Evolutionary conservation across 2,113 vertebrate genomes (phyloP), one percentile per base, ranked within the genome.

Genomic region (Cardinalis cardinalis): DNA sequence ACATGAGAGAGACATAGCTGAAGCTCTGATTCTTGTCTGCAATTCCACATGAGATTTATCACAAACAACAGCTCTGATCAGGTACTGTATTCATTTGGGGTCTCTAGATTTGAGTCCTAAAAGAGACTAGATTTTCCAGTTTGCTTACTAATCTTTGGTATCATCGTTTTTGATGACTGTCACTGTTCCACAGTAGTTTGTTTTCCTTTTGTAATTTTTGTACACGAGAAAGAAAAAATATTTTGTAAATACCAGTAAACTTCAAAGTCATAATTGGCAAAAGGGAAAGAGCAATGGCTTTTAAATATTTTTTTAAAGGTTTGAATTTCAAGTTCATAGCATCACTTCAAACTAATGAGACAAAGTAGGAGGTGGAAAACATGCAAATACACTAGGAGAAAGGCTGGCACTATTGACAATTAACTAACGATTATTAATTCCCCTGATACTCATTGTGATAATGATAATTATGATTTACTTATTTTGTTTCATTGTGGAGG

Each of bases 381-480:
- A 89, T 61, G 53, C 40, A 93, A 94, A 95, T 75, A 10, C 29
- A 69, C 34, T 58, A 79, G 53, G 11, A 89, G 26, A 79, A 95
- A 84, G 71, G 55, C 72, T 84, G 63, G 17, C 74, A 87, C 43
- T 73, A 84, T 15, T 93, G 70, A 58, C 84, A 95, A 94, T 89
- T 89, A 93, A 84, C 55, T 76, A 87, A 79, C 0, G 0, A 93
- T 89, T 91, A 89, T 89, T 82, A 90, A 94, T 84, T 87, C 77
- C 73, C 66, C 18, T 82, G 91, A 65, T 79, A 75, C 23, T 79
- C 71, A 79, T 78, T 52, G 74, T 91, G 89, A 87, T 87, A 68
- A 79, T 31, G 59, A 82, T 93, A 92, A 94, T 93, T 92, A 93
- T 79, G 66, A 92, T 93, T 82, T 92, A 89, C 55, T 87, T 40